Evolutionary conservation across 2,888 invertebrate species (phyloP).

Genomic region (Orthosia gracilis): DNA sequence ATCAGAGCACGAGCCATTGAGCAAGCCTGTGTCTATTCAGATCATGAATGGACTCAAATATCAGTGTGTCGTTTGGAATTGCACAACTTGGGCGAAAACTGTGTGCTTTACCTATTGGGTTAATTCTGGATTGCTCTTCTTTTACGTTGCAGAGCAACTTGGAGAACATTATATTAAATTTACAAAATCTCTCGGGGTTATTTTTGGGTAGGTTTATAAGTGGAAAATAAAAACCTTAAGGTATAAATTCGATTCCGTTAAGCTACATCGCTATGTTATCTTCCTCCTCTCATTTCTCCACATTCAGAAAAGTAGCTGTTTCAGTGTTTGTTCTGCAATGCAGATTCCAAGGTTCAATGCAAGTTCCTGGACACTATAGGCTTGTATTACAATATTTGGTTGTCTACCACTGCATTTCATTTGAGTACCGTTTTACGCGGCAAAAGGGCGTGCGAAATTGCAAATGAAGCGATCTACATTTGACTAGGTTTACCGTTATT

Average conservation of each 20-base stretch:
- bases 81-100: conserved; percentile 67
- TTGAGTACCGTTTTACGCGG: conserved; percentile 47
- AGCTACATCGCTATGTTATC: neutral
- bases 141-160: too few relatives aligned
- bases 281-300: neutral
- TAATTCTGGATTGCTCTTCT: neutral
- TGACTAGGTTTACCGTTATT: conserved; percentile 44
- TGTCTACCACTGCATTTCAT: conserved; percentile 46
- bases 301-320: neutral
- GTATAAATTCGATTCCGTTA: neutral
- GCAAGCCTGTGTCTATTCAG: conserved; percentile 78
- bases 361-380: conserved; percentile 3
- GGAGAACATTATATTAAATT: too few relatives aligned
- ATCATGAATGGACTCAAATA: conserved; percentile 79
- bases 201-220: too few relatives aligned
- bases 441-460: conserved; percentile 55
- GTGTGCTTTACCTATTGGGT: conserved; percentile 16
- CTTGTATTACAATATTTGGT: conserved; percentile 35
- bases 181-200: neutral
- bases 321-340: conserved; percentile 15
- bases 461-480: conserved; percentile 54
- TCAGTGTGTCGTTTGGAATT: conserved; percentile 76
- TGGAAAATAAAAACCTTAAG: too few relatives aligned
- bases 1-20: conserved; percentile 76
- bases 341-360: conserved; percentile 1